Evolutionary conservation across 2,797 vertebrate genomes (phyloP).

Genomic region (Peromyscus attwateri): DNA sequence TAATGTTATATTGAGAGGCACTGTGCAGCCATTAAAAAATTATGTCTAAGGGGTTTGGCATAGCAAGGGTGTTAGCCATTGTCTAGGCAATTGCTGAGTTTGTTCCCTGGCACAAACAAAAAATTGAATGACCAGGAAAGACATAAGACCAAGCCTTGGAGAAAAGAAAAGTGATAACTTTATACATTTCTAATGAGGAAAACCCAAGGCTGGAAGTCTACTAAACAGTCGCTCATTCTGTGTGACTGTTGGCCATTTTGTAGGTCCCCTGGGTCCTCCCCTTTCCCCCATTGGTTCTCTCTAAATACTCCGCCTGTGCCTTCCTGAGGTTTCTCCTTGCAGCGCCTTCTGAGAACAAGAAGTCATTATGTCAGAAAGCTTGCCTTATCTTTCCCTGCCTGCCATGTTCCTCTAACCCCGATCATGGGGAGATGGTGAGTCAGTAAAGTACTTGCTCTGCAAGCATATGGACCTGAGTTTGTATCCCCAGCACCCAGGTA

Average conservation of each 20-base stretch:
- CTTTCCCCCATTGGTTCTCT: neutral
- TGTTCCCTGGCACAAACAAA: neutral
- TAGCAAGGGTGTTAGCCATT: too few species aligned
- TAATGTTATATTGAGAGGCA: neutral
- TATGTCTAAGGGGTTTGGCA: neutral
- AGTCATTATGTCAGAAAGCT: neutral
- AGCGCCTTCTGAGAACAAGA: neutral
- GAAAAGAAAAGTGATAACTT: neutral
- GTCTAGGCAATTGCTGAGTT: neutral
- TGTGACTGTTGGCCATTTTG: neutral
- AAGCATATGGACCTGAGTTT: neutral
- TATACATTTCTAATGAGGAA: neutral
- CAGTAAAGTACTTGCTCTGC: neutral
- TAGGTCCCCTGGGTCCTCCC: neutral
- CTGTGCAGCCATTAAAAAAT: slow-evolving; percentile 29
- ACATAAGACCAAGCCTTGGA: neutral
- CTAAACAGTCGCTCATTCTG: too few species aligned
- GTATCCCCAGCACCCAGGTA: neutral
- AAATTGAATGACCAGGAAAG: neutral
- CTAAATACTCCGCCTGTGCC: neutral
- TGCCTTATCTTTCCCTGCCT: neutral
- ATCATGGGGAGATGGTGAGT: neutral
- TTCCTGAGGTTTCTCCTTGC: neutral
- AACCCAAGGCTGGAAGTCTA: neutral
- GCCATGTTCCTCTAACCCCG: neutral